Evolutionary conservation across 2,888 invertebrate genomes (phyloP).

Genomic region (Dione vanillae): DNA sequence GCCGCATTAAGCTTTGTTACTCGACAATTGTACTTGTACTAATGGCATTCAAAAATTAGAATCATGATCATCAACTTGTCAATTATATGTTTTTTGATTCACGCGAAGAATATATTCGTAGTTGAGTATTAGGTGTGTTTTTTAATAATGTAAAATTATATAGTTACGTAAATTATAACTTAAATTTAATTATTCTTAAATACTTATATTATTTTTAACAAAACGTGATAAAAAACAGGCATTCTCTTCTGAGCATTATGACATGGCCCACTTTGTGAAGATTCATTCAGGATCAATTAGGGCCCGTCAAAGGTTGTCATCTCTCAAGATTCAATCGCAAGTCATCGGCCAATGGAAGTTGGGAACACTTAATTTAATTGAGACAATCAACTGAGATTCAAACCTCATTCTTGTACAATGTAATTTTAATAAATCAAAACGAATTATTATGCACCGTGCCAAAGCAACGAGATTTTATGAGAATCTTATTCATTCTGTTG

Average conservation of each 20-base stretch:
- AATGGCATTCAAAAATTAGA: constrained; percentile 46
- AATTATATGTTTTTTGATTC: constrained; percentile 27
- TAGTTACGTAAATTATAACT: neutral
- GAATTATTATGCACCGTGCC: constrained; percentile 20
- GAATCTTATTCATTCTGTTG: constrained; percentile 26
- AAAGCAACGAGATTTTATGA: constrained; percentile 28
- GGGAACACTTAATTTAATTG: constrained; percentile 75
- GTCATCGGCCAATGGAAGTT: constrained; percentile 55
- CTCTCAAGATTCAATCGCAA: constrained; percentile 58
- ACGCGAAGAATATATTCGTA: constrained; percentile 14
- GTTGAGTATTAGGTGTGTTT: neutral
- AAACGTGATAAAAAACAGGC: constrained; percentile 30
- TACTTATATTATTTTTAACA: constrained; percentile 1
- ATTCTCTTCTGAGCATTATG: constrained; percentile 36
- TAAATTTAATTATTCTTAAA: neutral
- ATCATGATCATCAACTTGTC: constrained; percentile 48
- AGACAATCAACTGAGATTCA: constrained; percentile 59
- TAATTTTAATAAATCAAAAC: constrained; percentile 33
- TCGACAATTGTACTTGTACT: constrained; percentile 48
- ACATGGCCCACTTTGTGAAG: constrained; percentile 39
- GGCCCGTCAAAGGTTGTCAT: constrained; percentile 55
- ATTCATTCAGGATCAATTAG: constrained; percentile 69
- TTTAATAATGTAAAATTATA: neutral
- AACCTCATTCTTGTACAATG: constrained; percentile 35
- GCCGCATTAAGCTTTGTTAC: constrained; percentile 47